phyloP scores from a whole-genome alignment of 2,113 vertebrate genomes.

The Piprites chloris region DNA sequence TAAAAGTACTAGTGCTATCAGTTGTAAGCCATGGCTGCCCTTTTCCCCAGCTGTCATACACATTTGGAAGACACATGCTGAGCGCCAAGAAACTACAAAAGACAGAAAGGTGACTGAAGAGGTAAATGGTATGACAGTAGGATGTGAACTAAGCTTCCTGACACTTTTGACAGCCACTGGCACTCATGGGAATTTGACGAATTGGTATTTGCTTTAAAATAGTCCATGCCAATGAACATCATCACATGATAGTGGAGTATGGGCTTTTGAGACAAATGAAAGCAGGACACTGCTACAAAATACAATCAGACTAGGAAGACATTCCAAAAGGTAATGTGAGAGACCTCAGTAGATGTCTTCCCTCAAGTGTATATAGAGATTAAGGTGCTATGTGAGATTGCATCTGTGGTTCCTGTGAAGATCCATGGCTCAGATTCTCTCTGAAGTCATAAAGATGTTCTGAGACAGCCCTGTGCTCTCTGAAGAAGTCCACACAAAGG shows the following conservation, averaged over 20 bases:
- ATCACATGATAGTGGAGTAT: neutral
- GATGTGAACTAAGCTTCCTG: neutral
- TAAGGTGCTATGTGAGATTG: neutral
- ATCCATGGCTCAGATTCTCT: neutral
- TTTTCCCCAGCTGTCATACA: neutral
- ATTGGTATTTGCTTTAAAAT: neutral
- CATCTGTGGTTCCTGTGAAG: neutral
- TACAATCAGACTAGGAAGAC: neutral
- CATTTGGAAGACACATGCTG: neutral
- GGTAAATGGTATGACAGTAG: neutral
- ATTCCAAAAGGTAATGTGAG: neutral
- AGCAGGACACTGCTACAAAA: neutral
- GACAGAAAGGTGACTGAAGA: neutral
- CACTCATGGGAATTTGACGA: neutral
- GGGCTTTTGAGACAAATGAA: neutral
- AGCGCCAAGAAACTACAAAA: neutral
- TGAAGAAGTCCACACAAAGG: neutral
- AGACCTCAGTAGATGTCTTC: neutral
- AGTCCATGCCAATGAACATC: neutral
- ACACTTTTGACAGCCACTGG: neutral
- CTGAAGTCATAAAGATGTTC: neutral
- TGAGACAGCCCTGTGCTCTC: accelerated
- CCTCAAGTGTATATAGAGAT: neutral
- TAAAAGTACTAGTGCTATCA: neutral
- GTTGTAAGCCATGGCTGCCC: neutral